Conservation (phyloP, 2,888 invertebrate species). For the Cheilosia vulpina region DNA sequence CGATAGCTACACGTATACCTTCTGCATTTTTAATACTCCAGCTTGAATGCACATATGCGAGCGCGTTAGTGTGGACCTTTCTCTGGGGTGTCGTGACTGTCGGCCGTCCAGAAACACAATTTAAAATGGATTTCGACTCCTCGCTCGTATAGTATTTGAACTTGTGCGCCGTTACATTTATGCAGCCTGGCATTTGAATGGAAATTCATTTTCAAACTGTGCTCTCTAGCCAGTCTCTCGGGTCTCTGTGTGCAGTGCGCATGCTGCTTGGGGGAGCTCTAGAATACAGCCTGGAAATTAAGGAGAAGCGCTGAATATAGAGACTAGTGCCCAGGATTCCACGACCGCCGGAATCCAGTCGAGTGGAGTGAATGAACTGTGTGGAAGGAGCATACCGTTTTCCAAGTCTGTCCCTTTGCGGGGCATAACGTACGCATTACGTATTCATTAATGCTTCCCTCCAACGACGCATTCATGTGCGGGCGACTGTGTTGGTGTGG, state of each 20-base stretch:
- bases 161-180: slow-evolving; percentile 6
- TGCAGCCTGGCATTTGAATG: slow-evolving; percentile 20
- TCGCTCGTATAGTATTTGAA: slow-evolving; percentile 2
- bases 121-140: slow-evolving; percentile 25
- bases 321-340: slow-evolving; percentile 56
- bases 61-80: slow-evolving; percentile 34
- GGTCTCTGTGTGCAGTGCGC: slow-evolving; percentile 22
- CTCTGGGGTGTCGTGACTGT: background rate
- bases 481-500: slow-evolving; percentile 35
- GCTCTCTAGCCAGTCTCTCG: background rate
- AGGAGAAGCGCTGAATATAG: slow-evolving; percentile 71
- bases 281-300: slow-evolving; percentile 28
- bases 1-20: slow-evolving; percentile 51
- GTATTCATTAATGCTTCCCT: slow-evolving; percentile 66
- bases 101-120: slow-evolving; percentile 18
- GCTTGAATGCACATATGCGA: slow-evolving; percentile 58
- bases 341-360: slow-evolving; percentile 30
- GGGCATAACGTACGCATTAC: slow-evolving; percentile 67
- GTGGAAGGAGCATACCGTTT: slow-evolving; percentile 48
- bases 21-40: slow-evolving; percentile 64
- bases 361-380: slow-evolving; percentile 67
- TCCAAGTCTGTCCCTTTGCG: slow-evolving; percentile 11
- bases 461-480: slow-evolving; percentile 56
- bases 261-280: slow-evolving; percentile 29
- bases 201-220: slow-evolving; percentile 49